A percentile compares a stretch with the other conserved stretches of the same genome.
Evolutionary conservation across 2,888 invertebrate species (phyloP).

Genomic region (Hydraecia micacea): DNA sequence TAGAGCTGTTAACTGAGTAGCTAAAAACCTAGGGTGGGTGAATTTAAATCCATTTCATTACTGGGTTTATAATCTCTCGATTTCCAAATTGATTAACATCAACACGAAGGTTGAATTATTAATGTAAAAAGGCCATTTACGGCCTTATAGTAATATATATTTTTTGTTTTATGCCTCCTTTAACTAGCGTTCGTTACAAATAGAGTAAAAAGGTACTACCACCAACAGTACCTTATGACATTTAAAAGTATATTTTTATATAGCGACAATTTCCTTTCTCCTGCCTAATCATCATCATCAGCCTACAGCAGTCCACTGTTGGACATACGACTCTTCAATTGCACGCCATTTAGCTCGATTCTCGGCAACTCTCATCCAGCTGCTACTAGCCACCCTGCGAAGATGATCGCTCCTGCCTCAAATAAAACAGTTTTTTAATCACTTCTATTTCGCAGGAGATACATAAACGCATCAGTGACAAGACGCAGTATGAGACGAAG

Average conservation of each 20-base stretch:
- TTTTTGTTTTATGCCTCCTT: no score
- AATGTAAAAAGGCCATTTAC: not conserved
- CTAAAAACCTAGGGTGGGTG: not conserved
- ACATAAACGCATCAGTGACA: slow-evolving; percentile 82
- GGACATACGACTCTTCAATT: not conserved
- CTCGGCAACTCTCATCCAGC: not conserved
- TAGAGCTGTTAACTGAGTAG: not conserved
- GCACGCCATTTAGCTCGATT: not conserved
- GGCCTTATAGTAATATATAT: not conserved
- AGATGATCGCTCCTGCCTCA: not conserved
- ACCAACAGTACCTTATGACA: no score
- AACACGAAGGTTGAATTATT: not conserved
- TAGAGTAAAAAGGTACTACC: no score
- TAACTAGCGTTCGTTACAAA: no score
- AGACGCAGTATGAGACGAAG: slow-evolving; percentile 85
- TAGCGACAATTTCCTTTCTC: not conserved
- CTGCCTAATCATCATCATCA: not conserved
- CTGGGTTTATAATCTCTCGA: not conserved
- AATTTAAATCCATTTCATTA: not conserved
- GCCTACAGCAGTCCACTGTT: not conserved
- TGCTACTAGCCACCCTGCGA: not conserved
- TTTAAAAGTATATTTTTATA: not conserved
- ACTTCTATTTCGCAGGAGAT: slow-evolving; percentile 75
- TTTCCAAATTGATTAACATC: not conserved
- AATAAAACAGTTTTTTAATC: not conserved